Evolutionary conservation across 2,888 invertebrate genomes (phyloP), one percentile per base, ranked within the genome.

Genomic region (Ephialtes manifestator): DNA sequence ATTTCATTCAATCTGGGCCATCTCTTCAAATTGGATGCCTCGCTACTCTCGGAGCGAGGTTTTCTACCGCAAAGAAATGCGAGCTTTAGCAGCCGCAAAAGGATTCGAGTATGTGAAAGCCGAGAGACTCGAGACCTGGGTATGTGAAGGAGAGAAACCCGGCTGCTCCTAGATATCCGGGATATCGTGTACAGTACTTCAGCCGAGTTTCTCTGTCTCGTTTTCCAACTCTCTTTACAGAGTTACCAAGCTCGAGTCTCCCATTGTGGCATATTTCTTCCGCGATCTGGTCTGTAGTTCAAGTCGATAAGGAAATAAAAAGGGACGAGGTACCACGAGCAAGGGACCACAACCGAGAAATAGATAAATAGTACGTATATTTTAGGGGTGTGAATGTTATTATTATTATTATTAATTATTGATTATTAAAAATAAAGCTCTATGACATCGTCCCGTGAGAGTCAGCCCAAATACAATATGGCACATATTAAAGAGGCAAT

Each of bases 1-100:
- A 86, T 87, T 87, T 82, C 84, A 87, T 86, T 86, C 72, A 85
- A 87, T 85, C 84, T 79, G 58, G 51, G 67, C 74, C 82, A 87
- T 86, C 83, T 78, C 60, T 74, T 63, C 80, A 81, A 85, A 87
- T 87, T 86, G 85, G 75, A 85, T 81, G 68, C 35, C 53, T 63
- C 51, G 55, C 67, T 48, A 39, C 43, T 60, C 51, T 20, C 31
- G 39, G 35, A 65, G 20, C 46, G 24, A 39, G 63, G 24, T 76
- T 76, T 76, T 11, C 51, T 5, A 58, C 51, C 58, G 46, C 67
- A 35, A 77, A 81, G 72, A 74, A 81, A 81, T 77, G 55, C 35
- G 63, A 67, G 35, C 28, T 65, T 65, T 10, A 55, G 46, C 48
- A 51, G 28, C 43, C 74, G 51, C 65, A 43, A 81, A 81, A 81